Evolutionary conservation across 2,888 invertebrate genomes (phyloP).

Genomic region (Diogma glabrata): DNA sequence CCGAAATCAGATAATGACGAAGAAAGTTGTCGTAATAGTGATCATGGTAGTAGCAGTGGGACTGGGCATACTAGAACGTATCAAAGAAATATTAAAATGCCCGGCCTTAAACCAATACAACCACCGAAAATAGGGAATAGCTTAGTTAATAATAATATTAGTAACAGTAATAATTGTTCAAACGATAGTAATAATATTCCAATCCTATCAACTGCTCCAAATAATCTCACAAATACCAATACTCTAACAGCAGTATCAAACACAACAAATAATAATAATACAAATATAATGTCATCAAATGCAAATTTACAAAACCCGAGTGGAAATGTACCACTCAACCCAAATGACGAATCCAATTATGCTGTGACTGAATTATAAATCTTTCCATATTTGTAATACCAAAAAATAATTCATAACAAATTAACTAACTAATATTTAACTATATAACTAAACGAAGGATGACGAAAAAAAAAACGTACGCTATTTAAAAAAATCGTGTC

Average conservation of each 20-base stretch:
- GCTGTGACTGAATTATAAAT: constrained; percentile 37
- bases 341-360: constrained; percentile 37
- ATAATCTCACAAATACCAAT: constrained; percentile 20
- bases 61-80: constrained; percentile 26
- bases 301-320: constrained; percentile 17
- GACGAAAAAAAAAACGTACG: not conserved
- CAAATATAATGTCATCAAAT: not conserved
- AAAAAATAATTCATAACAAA: not conserved
- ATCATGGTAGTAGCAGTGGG: constrained; percentile 1
- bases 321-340: constrained; percentile 28
- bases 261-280: not conserved
- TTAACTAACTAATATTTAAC: not conserved
- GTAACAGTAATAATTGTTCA: too few relatives aligned
- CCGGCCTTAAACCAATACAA: constrained; percentile 36
- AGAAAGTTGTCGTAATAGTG: constrained; percentile 17
- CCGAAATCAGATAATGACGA: constrained; percentile 35
- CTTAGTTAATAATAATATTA: too few relatives aligned
- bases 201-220: constrained; percentile 24
- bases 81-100: constrained; percentile 34
- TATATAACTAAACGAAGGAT: not conserved
- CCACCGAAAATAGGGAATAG: constrained; percentile 35
- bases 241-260: constrained; percentile 18
- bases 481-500: constrained; percentile 3
- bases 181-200: not conserved
- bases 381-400: too few relatives aligned